Evolutionary conservation across 1,140 invertebrate species (phyloP).

Genomic region (Spodoptera frugiperda): DNA sequence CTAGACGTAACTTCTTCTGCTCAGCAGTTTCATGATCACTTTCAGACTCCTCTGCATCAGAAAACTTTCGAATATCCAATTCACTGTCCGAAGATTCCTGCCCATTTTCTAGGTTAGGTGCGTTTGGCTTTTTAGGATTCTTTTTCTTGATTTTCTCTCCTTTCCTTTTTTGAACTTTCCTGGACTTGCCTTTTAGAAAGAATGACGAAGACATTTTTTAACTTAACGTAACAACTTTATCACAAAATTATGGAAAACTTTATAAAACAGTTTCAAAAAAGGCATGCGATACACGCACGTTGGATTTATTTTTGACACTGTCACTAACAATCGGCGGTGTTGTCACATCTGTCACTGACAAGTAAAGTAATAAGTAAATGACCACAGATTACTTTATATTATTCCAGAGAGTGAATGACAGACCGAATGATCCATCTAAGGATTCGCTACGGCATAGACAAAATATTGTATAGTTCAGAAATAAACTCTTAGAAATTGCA

Average conservation of each 20-base stretch:
- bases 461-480: no score
- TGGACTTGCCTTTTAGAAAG: constrained; percentile 88
- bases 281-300: constrained; percentile 44
- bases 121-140: constrained; percentile 74
- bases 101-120: constrained; percentile 86
- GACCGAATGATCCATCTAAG: no score
- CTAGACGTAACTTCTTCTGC: constrained; percentile 95
- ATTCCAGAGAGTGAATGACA: no score
- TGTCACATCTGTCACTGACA: not conserved
- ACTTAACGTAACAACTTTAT: not conserved
- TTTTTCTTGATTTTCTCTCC: constrained; percentile 73
- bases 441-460: no score
- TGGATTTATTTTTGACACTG: constrained; percentile 33
- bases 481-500: no score
- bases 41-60: constrained; percentile 87
- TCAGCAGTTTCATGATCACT: constrained; percentile 94
- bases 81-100: constrained; percentile 84
- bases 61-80: constrained; percentile 83
- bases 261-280: not conserved
- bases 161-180: constrained; percentile 86
- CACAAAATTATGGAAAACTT: not conserved
- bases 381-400: no score
- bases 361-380: no score
- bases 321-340: not conserved
- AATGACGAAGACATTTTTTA: constrained; percentile 86